These are phyloP conservation scores for Tupiocoris notatus DNA, from an alignment of 2,888 invertebrate genomes.

Conservation along the genomic window DNA sequence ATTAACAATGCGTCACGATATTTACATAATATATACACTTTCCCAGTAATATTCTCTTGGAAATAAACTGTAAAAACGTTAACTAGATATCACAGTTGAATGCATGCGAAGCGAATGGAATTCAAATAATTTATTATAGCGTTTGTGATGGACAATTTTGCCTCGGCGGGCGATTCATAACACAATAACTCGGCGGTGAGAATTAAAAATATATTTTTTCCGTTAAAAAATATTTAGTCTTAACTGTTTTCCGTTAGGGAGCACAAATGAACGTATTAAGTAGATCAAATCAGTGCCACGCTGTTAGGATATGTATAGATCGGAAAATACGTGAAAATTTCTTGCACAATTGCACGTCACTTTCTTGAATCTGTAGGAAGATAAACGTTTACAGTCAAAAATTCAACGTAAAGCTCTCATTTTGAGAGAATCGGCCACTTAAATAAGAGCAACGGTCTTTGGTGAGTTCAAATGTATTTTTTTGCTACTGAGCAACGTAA, in stretches of 20 bases:
- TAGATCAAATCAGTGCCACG: neutral
- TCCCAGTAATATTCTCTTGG: neutral
- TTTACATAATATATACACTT: slow-evolving; percentile 12
- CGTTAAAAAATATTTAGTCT: no score
- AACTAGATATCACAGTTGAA: slow-evolving; percentile 33
- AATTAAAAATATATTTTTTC: slow-evolving; percentile 9
- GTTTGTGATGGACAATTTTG: slow-evolving; percentile 21
- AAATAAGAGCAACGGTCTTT: neutral
- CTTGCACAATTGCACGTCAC: neutral
- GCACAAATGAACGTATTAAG: no score
- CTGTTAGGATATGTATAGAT: neutral
- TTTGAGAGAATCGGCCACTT: no score
- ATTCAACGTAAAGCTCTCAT: no score
- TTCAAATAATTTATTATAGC: neutral
- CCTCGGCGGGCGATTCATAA: neutral
- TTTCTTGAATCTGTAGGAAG: neutral
- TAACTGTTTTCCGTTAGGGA: no score
- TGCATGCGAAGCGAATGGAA: slow-evolving; percentile 38
- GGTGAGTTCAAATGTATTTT: neutral
- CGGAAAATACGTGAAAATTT: neutral
- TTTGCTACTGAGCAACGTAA: neutral
- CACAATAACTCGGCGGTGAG: slow-evolving; percentile 11
- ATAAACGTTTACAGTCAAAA: neutral
- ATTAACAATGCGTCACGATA: slow-evolving; percentile 18
- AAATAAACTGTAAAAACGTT: slow-evolving; percentile 21